Percentiles rank a stretch among this genome's conserved stretches.
phyloP scores from a whole-genome alignment of 2,113 vertebrate species.

The Anguilla rostrata region DNA sequence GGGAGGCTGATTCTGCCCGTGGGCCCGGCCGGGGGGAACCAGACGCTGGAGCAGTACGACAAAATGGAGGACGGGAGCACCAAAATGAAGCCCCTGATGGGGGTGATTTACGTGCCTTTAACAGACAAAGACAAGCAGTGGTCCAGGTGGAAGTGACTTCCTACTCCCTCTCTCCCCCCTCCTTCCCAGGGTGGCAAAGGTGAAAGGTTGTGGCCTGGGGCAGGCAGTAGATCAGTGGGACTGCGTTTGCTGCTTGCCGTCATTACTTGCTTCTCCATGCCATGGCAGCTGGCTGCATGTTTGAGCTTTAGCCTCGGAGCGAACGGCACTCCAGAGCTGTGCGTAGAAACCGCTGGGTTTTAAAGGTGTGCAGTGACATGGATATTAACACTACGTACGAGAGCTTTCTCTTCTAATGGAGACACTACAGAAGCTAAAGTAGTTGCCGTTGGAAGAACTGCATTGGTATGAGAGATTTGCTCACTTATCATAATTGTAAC shows the following conservation, averaged over 20 bases:
- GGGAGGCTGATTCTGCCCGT: slow-evolving; percentile 96
- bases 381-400: not conserved
- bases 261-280: slow-evolving; percentile 80
- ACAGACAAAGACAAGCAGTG: slow-evolving; percentile 99
- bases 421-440: not conserved
- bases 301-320: slow-evolving; percentile 21
- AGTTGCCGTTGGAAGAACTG: not conserved
- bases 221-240: slow-evolving; percentile 74
- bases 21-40: slow-evolving; percentile 95
- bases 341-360: slow-evolving; percentile 30
- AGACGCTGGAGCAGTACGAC: slow-evolving; percentile 98
- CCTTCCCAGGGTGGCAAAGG: slow-evolving; percentile 83
- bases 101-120: slow-evolving; percentile 99
- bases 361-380: slow-evolving; percentile 1
- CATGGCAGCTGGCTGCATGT: slow-evolving; percentile 69
- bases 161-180: slow-evolving; percentile 82
- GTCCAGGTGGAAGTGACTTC: slow-evolving; percentile 99
- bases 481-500: not conserved
- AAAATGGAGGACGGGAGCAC: slow-evolving; percentile 96
- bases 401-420: not conserved
- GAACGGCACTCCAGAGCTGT: not conserved
- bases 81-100: slow-evolving; percentile 99
- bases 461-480: not conserved
- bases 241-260: slow-evolving; percentile 77
- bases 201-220: slow-evolving; percentile 93